Percentiles rank a stretch among this genome's conserved stretches.
Evolutionary conservation across 2,888 invertebrate species (phyloP).

Genomic region (Hypomecis punctinalis): DNA sequence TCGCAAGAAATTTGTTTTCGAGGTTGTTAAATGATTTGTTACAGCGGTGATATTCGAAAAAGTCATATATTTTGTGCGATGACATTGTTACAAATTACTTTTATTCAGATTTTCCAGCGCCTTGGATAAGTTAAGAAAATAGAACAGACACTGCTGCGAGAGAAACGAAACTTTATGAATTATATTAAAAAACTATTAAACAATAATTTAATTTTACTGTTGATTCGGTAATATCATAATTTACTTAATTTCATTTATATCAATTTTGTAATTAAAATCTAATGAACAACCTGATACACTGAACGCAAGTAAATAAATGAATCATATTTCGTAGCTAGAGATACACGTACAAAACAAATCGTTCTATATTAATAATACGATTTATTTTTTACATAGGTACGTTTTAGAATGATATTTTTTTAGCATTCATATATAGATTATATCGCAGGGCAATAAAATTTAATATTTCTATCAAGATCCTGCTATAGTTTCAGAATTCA

Average conservation of each 20-base stretch:
- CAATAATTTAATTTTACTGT: too few species aligned
- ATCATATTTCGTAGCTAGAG: background rate
- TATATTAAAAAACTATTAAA: too few species aligned
- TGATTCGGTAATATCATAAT: too few species aligned
- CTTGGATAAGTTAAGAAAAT: too few species aligned
- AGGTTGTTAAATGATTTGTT: conserved; percentile 18
- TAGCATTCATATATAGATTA: conserved; percentile 16
- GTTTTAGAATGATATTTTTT: background rate
- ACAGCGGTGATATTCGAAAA: conserved; percentile 4
- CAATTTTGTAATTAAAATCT: too few species aligned
- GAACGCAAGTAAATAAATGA: background rate
- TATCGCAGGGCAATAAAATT: conserved; percentile 14
- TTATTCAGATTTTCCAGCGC: background rate
- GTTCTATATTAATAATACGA: background rate
- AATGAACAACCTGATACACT: background rate
- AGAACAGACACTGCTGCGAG: too few species aligned
- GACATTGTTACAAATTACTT: background rate
- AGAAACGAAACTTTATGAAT: too few species aligned
- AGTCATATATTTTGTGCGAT: background rate
- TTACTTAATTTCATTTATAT: too few species aligned
- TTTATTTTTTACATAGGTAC: background rate
- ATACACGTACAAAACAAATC: background rate
- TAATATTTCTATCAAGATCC: conserved; percentile 8
- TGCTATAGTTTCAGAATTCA: conserved; percentile 10
- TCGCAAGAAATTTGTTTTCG: conserved; percentile 10